Evolutionary conservation across 2,797 vertebrate species (phyloP).

Genomic region (Danio choprae): DNA sequence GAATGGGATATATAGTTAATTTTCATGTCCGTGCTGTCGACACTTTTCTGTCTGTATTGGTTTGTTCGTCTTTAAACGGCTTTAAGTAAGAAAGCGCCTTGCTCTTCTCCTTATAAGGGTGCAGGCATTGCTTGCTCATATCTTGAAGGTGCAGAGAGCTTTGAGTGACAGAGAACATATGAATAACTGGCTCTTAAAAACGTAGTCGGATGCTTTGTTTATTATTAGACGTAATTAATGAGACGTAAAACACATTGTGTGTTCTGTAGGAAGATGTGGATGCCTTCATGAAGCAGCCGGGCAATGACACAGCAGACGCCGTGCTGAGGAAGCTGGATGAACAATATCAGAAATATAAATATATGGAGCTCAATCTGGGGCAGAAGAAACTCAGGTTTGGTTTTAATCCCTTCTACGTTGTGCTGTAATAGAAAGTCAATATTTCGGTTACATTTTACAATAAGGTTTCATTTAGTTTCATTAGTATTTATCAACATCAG

Average conservation of each 20-base stretch:
- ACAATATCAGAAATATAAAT: slow-evolving; percentile 99
- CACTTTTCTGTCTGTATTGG: not conserved
- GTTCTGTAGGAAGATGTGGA: slow-evolving; percentile 93
- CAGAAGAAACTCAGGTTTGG: slow-evolving; percentile 95
- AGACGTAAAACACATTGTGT: not conserved
- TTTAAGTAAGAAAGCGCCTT: slow-evolving; percentile 2
- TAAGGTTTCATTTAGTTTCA: too few species aligned
- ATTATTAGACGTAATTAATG: not conserved
- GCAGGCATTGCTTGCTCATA: slow-evolving; percentile 23
- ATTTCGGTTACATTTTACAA: too few species aligned
- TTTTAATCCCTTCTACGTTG: not conserved
- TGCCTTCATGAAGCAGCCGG: slow-evolving; percentile 95
- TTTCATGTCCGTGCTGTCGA: accelerated
- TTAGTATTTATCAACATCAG: too few species aligned
- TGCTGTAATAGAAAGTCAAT: not conserved
- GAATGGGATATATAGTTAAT: not conserved
- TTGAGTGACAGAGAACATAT: not conserved
- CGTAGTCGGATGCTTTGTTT: not conserved
- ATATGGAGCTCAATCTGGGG: slow-evolving; percentile 98
- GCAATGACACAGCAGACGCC: slow-evolving; percentile 92
- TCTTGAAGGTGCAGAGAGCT: slow-evolving; percentile 14
- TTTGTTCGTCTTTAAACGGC: not conserved
- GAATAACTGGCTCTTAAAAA: too few species aligned
- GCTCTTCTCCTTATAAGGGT: slow-evolving; percentile 57
- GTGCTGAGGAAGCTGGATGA: slow-evolving; percentile 94